Base-by-base conservation (phyloP, 2,113 vertebrate genomes). In the Macroglossus sobrinus region DNA sequence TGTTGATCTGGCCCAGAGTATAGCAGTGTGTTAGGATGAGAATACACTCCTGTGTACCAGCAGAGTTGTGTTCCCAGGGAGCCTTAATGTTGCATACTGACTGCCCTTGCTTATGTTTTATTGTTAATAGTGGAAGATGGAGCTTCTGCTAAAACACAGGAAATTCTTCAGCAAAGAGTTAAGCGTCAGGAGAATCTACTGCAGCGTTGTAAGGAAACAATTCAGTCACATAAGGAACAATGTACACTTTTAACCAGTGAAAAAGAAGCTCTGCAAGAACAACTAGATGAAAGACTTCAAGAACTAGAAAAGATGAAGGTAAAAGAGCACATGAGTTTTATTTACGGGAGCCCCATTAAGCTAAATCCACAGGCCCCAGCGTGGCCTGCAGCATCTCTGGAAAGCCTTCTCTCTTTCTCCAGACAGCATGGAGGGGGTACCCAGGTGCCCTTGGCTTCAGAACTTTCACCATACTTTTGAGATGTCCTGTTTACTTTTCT, bases 271-370 rank as follows among this genome's bases (percentile, higher is more conserved):
- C 98, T 99, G 68, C 99, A 99, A 87, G 99, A 99, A 47, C 99
- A 99, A 96, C 98, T 99, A 68, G 99, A 99, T 79, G 99, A 99
- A 95, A 99, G 99, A 57, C 99, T 99, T 94, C 99, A 99, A 95
- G 99, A 99, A 85, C 98, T 99, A 94, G 99, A 99, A 95, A 99
- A 99, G 97, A 99, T 99, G 59, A 99, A 99, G 99, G 99, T 99
- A 95, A 94, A 64, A 68, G 78, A 93, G 33, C 8, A 7, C 6
- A 26, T 45, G 43, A 8, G 28, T 63, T 82, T 84, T 57, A 40
- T 72, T 24, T 43, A 30, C 9, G 5, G 28, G 18, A 24, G 14
- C 72, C 33, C 74, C 33, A 2, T 61, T 7, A 28, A 24, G 38
- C 66, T 45, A 89, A 59, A 38, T 18, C 8, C 2, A 24, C 1